These are phyloP conservation scores for Crematogaster levior DNA, from an alignment of 2,888 invertebrate genomes.

Conservation along the genomic window DNA sequence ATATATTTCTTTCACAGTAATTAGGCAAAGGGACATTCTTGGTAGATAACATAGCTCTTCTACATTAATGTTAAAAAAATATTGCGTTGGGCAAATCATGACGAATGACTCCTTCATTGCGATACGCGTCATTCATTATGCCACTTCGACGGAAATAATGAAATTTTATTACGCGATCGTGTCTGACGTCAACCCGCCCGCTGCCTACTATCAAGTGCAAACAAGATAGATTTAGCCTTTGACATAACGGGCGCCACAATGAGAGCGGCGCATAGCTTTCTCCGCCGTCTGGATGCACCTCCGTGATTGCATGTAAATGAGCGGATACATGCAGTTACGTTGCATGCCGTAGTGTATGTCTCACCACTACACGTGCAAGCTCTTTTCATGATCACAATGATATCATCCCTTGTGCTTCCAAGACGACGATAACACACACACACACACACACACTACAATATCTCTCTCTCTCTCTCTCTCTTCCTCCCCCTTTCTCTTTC, in stretches of 20 bases:
- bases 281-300: conserved; percentile 64
- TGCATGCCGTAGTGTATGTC: conserved; percentile 59
- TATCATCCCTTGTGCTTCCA: conserved; percentile 59
- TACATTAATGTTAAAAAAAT: conserved; percentile 20
- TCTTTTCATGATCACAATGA: conserved; percentile 73
- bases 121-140: conserved; percentile 44
- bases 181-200: conserved; percentile 45
- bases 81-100: conserved; percentile 29
- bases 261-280: conserved; percentile 41
- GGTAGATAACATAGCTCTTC: neutral
- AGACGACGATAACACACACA: conserved; percentile 41
- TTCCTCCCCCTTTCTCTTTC: conserved; percentile 10
- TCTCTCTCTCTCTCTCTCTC: conserved; percentile 43
- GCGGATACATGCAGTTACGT: conserved; percentile 69
- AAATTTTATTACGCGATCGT: conserved; percentile 53
- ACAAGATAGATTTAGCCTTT: conserved; percentile 60
- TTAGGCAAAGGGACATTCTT: neutral
- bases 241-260: conserved; percentile 62
- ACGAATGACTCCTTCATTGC: conserved; percentile 37
- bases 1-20: neutral
- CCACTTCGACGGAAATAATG: conserved; percentile 36
- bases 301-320: conserved; percentile 73
- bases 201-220: conserved; percentile 47
- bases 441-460: no score
- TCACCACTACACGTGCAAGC: conserved; percentile 56